These are phyloP conservation scores for Microdon myrmicae DNA, from an alignment of 2,888 invertebrate genomes.

Conservation along the genomic window DNA sequence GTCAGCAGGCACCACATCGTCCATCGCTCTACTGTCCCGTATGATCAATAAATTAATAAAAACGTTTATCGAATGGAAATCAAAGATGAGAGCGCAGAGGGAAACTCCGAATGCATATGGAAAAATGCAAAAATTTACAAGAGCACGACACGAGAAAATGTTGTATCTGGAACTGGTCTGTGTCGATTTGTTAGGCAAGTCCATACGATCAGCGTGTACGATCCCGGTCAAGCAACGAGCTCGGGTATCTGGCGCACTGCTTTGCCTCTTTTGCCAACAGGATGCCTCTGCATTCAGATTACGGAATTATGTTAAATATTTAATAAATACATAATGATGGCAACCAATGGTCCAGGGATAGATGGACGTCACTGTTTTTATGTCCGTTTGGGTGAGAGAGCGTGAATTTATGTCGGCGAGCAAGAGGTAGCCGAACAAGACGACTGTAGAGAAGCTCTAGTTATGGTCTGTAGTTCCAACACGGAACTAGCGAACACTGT, in stretches of 20 bases:
- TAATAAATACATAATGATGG: conserved; percentile 60
- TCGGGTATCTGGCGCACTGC: conserved; percentile 3
- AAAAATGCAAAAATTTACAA: conserved; percentile 49
- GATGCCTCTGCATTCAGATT: conserved; percentile 63
- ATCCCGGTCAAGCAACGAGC: conserved; percentile 3
- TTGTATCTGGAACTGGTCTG: conserved; percentile 43
- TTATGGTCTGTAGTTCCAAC: conserved; percentile 38
- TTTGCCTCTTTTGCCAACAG: conserved; percentile 8
- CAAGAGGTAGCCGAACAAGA: conserved; percentile 9
- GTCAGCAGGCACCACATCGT: conserved; percentile 19
- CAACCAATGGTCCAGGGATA: conserved; percentile 18
- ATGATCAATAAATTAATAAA: conserved; percentile 51
- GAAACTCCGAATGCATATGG: conserved; percentile 42
- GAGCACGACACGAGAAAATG: conserved; percentile 45
- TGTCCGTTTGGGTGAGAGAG: conserved; percentile 22
- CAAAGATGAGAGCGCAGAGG: conserved; percentile 18
- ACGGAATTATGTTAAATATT: conserved; percentile 66
- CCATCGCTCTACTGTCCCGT: conserved; percentile 6
- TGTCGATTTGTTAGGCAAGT: conserved; percentile 11
- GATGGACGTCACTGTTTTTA: conserved; percentile 32
- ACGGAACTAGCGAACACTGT: conserved; percentile 48
- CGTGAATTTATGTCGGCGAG: conserved; percentile 50
- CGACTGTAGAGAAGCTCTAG: conserved; percentile 18
- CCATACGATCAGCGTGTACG: conserved; percentile 16
- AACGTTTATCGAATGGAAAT: conserved; percentile 52